Conservation (phyloP, 2,888 invertebrate genomes). For the Gymnocheta viridis region DNA sequence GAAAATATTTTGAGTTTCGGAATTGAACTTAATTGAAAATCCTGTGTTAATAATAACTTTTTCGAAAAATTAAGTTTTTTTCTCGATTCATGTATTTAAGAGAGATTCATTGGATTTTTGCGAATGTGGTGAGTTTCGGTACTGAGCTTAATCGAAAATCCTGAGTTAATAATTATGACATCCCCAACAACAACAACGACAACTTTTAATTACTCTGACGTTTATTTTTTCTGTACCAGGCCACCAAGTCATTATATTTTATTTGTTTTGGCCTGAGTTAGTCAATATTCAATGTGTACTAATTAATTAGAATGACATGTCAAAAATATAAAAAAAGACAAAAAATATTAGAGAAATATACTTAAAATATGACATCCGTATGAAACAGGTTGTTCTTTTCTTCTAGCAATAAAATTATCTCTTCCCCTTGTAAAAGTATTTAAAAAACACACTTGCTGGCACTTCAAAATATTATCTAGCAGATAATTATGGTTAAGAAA, state of each 20-base stretch:
- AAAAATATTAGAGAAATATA: slow-evolving; percentile 1
- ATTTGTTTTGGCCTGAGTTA: not conserved
- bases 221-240: no score
- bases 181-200: no score
- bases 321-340: not conserved
- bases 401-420: not conserved
- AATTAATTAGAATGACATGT: slow-evolving; percentile 46
- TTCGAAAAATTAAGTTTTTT: no score
- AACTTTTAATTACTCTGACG: no score
- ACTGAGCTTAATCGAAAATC: no score
- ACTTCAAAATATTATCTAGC: slow-evolving; percentile 47
- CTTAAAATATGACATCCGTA: not conserved
- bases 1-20: no score
- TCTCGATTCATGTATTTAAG: no score
- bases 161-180: no score
- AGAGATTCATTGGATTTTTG: no score
- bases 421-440: not conserved
- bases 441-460: not conserved
- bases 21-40: no score
- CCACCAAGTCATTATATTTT: slow-evolving; percentile 9
- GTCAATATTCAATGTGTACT: not conserved
- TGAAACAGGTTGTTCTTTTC: slow-evolving; percentile 28
- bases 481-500: slow-evolving; percentile 1
- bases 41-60: no score
- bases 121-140: no score